A percentile compares a stretch with the other conserved stretches of the same genome.
phyloP scores from a whole-genome alignment of 2,888 invertebrate species.

The Molorchus minor region DNA sequence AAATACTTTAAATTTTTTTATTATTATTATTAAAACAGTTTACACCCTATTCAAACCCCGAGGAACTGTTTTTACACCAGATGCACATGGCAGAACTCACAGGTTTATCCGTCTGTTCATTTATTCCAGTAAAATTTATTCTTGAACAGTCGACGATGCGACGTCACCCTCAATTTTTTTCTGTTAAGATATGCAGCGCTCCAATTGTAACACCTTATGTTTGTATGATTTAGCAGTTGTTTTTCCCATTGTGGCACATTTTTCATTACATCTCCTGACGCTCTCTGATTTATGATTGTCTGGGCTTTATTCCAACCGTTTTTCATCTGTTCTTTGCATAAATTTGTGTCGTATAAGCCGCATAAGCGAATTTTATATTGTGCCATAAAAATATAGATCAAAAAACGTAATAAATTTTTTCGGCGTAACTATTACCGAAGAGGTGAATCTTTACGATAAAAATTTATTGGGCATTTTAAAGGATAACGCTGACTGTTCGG shows the following conservation, averaged over 20 bases:
- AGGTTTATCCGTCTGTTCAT: too few species aligned
- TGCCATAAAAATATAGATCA: conserved; percentile 46
- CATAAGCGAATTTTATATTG: conserved; percentile 50
- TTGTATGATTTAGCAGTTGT: conserved; percentile 39
- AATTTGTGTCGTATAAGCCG: conserved; percentile 49
- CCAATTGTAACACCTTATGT: conserved; percentile 39
- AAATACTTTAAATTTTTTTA: too few species aligned
- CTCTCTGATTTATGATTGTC: conserved; percentile 50
- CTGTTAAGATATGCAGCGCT: too few species aligned
- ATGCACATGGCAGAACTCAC: too few species aligned
- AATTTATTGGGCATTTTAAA: conserved; percentile 39
- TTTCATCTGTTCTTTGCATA: conserved; percentile 48
- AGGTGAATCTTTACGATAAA: conserved; percentile 34
- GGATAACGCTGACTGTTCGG: conserved; percentile 3
- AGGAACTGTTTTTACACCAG: too few species aligned
- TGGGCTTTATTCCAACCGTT: conserved; percentile 42
- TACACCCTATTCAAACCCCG: too few species aligned
- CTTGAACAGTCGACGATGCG: too few species aligned
- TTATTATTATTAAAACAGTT: too few species aligned
- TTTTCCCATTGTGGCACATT: conserved; percentile 47
- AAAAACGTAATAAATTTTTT: conserved; percentile 45
- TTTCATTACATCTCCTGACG: conserved; percentile 50
- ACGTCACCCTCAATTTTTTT: too few species aligned
- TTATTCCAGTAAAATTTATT: conserved; percentile 6
- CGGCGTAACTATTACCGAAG: conserved; percentile 37